Base-by-base conservation (phyloP, 1,140 invertebrate genomes). In the Antheraea pernyi region DNA sequence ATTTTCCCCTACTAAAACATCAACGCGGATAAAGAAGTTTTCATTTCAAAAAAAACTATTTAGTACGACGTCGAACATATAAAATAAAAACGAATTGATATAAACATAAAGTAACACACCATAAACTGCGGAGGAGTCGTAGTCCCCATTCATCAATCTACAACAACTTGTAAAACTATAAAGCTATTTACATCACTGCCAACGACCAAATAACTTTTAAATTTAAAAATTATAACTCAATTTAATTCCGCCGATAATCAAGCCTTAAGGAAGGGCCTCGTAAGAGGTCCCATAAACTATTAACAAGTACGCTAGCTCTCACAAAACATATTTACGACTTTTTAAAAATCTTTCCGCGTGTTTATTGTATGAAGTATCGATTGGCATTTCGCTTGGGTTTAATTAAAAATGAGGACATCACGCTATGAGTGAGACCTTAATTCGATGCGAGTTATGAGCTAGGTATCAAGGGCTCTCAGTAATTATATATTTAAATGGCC, bases 341-440 rank as follows among this genome's bases (percentile, higher is more conserved):
- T 61, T 61, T 61, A 11, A 61, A 61, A 22, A 19, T 36, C 19
- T 22, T 22, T 61, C 59, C 19, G 30, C 59, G 19, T 61, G 59
- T 61, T 61, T 19, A 19, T 61, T 22, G 19, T 61, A 61, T 61
- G 59, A 61, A 61, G 22, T 19, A 61, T 22, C 19, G 59, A 22
- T 22, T 61, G 59, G 30, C 59, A 61, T 61, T 61, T 61, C 30
- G 59, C 59, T 36, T 22, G 30, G 59, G 19, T 61, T 61, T 36
- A 19, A 61, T 61, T 61, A 61, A 22, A 61, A 22, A 22, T 61
- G 30, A 61, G 59, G 59, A 22, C 59, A 36, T 61, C 59, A 61
- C 59, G 59, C 59, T 61, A 61, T 36, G 59, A 36, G 46, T 53
- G 46, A 53, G 46, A 53, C 46, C 46, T 53, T 53, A 53, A 53